Evolutionary conservation across 2,888 invertebrate species (phyloP).

Genomic region (Hydrotaea diabolus): DNA sequence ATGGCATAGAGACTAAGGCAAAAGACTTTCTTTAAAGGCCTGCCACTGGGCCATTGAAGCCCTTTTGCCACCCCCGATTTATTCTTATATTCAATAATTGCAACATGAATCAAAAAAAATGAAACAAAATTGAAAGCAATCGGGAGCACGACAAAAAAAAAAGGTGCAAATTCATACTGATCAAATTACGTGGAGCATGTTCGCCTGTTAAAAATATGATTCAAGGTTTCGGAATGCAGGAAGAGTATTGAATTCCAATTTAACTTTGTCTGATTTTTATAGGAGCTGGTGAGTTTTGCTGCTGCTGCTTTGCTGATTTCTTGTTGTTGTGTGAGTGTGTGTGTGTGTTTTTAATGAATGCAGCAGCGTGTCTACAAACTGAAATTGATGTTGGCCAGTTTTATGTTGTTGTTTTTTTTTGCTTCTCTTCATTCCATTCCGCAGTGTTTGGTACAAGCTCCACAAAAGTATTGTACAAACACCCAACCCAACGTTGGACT

Average conservation of each 20-base stretch:
- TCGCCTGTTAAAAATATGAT: slow-evolving; percentile 74
- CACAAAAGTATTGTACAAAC: slow-evolving; percentile 41
- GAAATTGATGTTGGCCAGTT: slow-evolving; percentile 52
- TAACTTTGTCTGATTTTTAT: slow-evolving; percentile 41
- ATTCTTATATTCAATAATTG: slow-evolving; percentile 50
- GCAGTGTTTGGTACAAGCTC: slow-evolving; percentile 9
- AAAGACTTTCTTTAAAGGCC: neutral
- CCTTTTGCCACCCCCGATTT: neutral
- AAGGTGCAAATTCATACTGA: slow-evolving; percentile 60
- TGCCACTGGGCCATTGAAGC: neutral
- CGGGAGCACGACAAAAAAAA: slow-evolving; percentile 49
- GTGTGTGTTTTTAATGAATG: slow-evolving; percentile 35
- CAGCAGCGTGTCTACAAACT: slow-evolving; percentile 38
- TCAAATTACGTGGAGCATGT: slow-evolving; percentile 57
- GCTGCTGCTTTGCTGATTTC: slow-evolving; percentile 35
- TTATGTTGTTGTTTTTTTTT: slow-evolving; percentile 43
- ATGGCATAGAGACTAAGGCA: too few relatives aligned
- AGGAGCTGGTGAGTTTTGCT: slow-evolving; percentile 43
- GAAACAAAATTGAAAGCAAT: slow-evolving; percentile 55
- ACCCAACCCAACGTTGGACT: slow-evolving; percentile 53
- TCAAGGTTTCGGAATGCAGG: slow-evolving; percentile 82
- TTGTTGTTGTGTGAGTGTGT: slow-evolving; percentile 32
- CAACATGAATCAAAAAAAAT: slow-evolving; percentile 50
- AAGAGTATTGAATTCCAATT: slow-evolving; percentile 79
- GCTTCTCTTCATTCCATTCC: slow-evolving; percentile 30